Evolutionary conservation across 2,888 invertebrate genomes (phyloP).

Genomic region (Antitype chi): DNA sequence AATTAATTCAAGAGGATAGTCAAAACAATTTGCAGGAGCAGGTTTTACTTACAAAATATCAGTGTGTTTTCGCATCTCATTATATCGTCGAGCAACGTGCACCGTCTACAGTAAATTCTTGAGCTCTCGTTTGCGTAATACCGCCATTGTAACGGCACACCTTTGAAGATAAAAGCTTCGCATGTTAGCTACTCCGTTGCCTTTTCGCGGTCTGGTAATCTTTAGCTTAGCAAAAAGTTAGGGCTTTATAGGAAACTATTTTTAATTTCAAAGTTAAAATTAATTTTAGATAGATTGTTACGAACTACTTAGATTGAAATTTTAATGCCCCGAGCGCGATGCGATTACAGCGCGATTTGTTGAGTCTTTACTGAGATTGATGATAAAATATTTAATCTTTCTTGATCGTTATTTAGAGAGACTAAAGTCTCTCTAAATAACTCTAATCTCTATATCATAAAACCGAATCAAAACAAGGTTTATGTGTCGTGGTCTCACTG

Average conservation of each 20-base stretch:
- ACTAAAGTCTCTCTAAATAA: no score
- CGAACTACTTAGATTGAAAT: slow-evolving; percentile 45
- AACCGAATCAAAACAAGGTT: slow-evolving; percentile 51
- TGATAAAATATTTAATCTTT: slow-evolving; percentile 19
- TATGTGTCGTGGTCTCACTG: slow-evolving; percentile 19
- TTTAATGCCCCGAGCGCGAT: slow-evolving; percentile 34
- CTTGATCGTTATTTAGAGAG: slow-evolving; percentile 3
- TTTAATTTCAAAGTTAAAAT: slow-evolving; percentile 64
- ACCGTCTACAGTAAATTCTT: slow-evolving; percentile 78
- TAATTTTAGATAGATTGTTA: slow-evolving; percentile 50
- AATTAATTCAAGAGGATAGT: slow-evolving; percentile 35
- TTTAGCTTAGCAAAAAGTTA: slow-evolving; percentile 58
- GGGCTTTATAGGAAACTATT: slow-evolving; percentile 53
- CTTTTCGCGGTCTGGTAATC: slow-evolving; percentile 79
- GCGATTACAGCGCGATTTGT: slow-evolving; percentile 41
- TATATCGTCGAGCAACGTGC: slow-evolving; percentile 75
- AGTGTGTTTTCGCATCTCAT: slow-evolving; percentile 81
- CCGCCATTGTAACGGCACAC: slow-evolving; percentile 82
- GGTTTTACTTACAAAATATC: slow-evolving; percentile 71
- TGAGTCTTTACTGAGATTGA: slow-evolving; percentile 17
- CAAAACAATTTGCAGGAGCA: slow-evolving; percentile 42
- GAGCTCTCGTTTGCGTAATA: slow-evolving; percentile 82
- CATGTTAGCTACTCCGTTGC: slow-evolving; percentile 74
- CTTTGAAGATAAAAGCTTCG: slow-evolving; percentile 83
- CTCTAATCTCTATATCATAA: slow-evolving; percentile 9